Evolutionary conservation across 2,113 vertebrate species (phyloP), one percentile per base, ranked within the genome.

Genomic region (Hippocampus abdominalis): DNA sequence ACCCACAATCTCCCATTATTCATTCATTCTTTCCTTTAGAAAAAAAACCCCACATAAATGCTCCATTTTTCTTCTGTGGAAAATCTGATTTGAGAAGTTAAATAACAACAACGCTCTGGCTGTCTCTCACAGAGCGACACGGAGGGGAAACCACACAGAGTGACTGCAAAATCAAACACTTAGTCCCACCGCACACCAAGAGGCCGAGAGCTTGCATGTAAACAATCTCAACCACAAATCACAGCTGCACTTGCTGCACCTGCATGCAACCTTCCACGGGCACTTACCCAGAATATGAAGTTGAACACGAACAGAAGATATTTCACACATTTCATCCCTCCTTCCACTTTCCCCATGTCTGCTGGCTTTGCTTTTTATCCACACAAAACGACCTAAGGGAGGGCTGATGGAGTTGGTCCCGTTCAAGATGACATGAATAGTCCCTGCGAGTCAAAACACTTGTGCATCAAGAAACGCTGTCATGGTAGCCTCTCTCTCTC

Each of bases 271-370:
- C 53, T 66, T 44, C 21, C 64, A n/a, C 53, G 8, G 5, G 32
- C 76, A 91, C 96, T 97, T 89, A 98, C 96, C 96, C 95, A 96
- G 91, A 97, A 97, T 64, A 92, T 93, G 82, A 96, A 94, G 92
- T 97, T 98, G 92, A 97, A 97, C 63, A 94, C 89, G 81, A 96
- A 95, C 71, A 98, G 91, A 83, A 97, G 93, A 82, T 94, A 95
- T 87, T 97, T 98, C 74, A 96, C 89, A 65, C 95, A 96, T 79
- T 93, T 94, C 94, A 96, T 94, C 78, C 92, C 93, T 73, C 93
- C 94, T 87, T 92, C 92, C 69, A 93, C 93, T 80, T 93, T 93
- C 78, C 94, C 94, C 95, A 96, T 96, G 32, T 78, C 66, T 44
- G 39, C 74, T 57, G 66, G 21, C 59, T 42, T 6, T 32, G 51